Evolutionary conservation across 53 echinoderm and acorn worm species (phyloP), one percentile per base, ranked within the genome.

Genomic region (Antedon mediterranea): DNA sequence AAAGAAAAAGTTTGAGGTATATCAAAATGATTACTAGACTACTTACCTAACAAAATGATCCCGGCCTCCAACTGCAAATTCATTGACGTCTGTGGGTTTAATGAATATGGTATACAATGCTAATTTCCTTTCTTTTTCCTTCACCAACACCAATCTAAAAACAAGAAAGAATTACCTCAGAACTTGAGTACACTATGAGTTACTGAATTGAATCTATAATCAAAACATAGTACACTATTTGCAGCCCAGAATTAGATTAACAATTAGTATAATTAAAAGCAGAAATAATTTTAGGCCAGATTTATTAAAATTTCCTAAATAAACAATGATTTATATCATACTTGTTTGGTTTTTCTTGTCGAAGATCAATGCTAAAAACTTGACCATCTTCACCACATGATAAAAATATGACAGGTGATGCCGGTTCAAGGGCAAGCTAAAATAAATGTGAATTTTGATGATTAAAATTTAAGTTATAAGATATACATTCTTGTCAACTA

Each of bases 301-400:
- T n/a, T n/a, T n/a, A n/a, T n/a, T n/a, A n/a, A n/a, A n/a, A n/a
- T n/a, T n/a, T n/a, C n/a, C n/a, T n/a, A n/a, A n/a, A n/a, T n/a
- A n/a, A n/a, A n/a, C n/a, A n/a, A n/a, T n/a, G n/a, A n/a, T n/a
- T n/a, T n/a, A n/a, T 8, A 30, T 70, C 97, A 87, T 84, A 97
- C 97, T 92, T 97, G 80, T 74, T 76, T 34, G 89, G 88, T 74
- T 93, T 93, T n/a, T 79, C 57, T 57, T 86, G 84, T 41, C 97
- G 77, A 14, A 97, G 88, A 75, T 97, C 97, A 74, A 97, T 81
- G 74, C 83, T 88, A 77, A 43, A 97, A 18, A 92, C 90, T 4
- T 79, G 90, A 7, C 92, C 91, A 43, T 97, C 97, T 81, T 97
- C 97, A 73, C 97, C 97, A 30, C 97, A 97, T 11, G 97, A 87